Evolutionary conservation across 2,888 invertebrate species (phyloP).

Genomic region (Zeuzera pyrina): DNA sequence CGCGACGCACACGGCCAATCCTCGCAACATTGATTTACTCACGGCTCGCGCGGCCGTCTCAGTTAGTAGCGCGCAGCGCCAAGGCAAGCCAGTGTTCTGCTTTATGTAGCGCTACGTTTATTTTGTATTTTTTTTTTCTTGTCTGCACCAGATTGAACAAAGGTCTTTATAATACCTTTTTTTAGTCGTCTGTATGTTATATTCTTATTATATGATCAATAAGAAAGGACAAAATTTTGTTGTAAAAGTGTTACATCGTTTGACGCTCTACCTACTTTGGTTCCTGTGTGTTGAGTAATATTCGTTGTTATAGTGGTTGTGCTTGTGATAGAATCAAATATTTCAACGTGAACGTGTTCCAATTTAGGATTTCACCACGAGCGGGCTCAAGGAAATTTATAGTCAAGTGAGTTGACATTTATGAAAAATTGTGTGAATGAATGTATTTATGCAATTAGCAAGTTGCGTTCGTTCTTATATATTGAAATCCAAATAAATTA

Average conservation of each 20-base stretch:
- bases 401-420: slow-evolving; percentile 58
- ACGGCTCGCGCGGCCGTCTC: slow-evolving; percentile 49
- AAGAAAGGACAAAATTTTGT: slow-evolving; percentile 27
- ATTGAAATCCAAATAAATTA: too few species aligned
- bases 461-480: too few species aligned
- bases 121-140: slow-evolving; percentile 57
- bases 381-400: slow-evolving; percentile 71
- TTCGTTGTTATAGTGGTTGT: slow-evolving; percentile 67
- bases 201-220: slow-evolving; percentile 27
- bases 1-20: slow-evolving; percentile 38
- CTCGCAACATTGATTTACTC: slow-evolving; percentile 67
- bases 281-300: slow-evolving; percentile 66
- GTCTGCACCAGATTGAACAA: slow-evolving; percentile 36
- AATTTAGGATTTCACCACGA: slow-evolving; percentile 70
- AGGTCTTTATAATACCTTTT: slow-evolving; percentile 55
- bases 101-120: slow-evolving; percentile 41
- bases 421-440: neutral
- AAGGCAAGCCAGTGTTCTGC: slow-evolving; percentile 51
- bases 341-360: slow-evolving; percentile 66
- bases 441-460: neutral
- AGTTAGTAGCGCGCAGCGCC: slow-evolving; percentile 70
- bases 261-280: slow-evolving; percentile 46
- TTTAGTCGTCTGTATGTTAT: slow-evolving; percentile 33
- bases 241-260: slow-evolving; percentile 33
- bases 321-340: slow-evolving; percentile 64